Evolutionary conservation across 2,797 vertebrate genomes (phyloP), one percentile per base, ranked within the genome.

Genomic region (Brotula barbata): DNA sequence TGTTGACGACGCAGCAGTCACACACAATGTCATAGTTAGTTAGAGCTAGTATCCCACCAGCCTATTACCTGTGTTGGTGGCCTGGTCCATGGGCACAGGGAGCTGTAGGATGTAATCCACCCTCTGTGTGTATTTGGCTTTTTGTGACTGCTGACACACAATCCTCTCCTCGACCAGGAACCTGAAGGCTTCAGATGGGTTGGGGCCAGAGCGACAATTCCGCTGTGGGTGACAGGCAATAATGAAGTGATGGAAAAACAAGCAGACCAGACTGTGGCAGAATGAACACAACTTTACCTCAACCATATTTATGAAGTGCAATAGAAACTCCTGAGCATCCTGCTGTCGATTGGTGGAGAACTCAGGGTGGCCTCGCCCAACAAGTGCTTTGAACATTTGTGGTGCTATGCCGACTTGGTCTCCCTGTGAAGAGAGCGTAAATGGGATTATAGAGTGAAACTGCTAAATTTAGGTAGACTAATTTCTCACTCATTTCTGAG

Each of bases 251-350:
- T n/a, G 25, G 5, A 41, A 60, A 14, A 51, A 53, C 14, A 39
- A 3, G n/a, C 2, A 3, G 7, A 21, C 1, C 0, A 11, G 20
- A 25, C 5, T 22, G 34, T 11, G 23, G 9, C 6, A 54, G 0
- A 23, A n/a, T 41, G 9, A 28, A 5, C 3, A 1, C 28, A 15
- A n/a, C 12, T 71, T 90, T 91, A 99, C 97, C 96, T 99, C 97
- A 71, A 99, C 95, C 96, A 99, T 98, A 89, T 99, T 99, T 83
- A 99, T 96, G 82, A 99, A 98, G 89, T 99, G 96, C 89, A 99
- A 92, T 86, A 99, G 94, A 90, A 97, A 98, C 85, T 99, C 97
- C 82, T 99, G 96, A 62, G 97, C 97, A 17, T 99, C 97, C 84
- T 99, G 97, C 71, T 99, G 97, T 53, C 97, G 90, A 87, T 97